Conservation (phyloP, 2,888 invertebrate species). For the Nasonovia ribisnigri region DNA sequence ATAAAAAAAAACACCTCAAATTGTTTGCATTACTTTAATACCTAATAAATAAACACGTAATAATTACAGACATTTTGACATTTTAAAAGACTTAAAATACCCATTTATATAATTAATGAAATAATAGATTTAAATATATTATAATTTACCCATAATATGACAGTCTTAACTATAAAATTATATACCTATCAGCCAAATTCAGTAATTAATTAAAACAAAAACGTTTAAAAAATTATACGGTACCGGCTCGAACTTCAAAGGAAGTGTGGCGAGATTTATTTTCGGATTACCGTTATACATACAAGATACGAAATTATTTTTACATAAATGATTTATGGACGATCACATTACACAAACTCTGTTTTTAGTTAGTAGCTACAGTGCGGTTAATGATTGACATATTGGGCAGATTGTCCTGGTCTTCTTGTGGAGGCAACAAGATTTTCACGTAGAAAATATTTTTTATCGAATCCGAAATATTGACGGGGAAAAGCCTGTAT, state of each 20-base stretch:
- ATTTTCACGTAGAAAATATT: conserved; percentile 57
- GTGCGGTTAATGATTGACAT: conserved; percentile 36
- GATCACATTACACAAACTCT: background rate
- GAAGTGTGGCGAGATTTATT: background rate
- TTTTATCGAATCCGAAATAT: conserved; percentile 58
- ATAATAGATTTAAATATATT: background rate
- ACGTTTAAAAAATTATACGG: background rate
- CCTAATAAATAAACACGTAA: background rate
- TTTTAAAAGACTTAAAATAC: background rate
- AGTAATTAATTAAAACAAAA: background rate
- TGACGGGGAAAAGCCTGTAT: conserved; percentile 35
- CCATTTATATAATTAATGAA: background rate
- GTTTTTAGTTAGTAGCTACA: background rate
- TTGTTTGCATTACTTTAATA: background rate
- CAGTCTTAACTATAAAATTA: background rate
- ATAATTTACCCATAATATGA: background rate
- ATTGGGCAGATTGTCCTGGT: conserved; percentile 32
- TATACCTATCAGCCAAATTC: background rate
- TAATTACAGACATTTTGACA: background rate
- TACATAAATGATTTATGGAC: background rate
- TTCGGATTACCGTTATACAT: background rate
- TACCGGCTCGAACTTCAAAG: background rate
- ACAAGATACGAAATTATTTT: background rate
- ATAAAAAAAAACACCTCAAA: background rate
- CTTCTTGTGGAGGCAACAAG: conserved; percentile 38